Percentiles rank a stretch among this genome's conserved stretches.
Evolutionary conservation across 2,797 vertebrate genomes (phyloP).

Genomic region (Pelodytes ibericus): DNA sequence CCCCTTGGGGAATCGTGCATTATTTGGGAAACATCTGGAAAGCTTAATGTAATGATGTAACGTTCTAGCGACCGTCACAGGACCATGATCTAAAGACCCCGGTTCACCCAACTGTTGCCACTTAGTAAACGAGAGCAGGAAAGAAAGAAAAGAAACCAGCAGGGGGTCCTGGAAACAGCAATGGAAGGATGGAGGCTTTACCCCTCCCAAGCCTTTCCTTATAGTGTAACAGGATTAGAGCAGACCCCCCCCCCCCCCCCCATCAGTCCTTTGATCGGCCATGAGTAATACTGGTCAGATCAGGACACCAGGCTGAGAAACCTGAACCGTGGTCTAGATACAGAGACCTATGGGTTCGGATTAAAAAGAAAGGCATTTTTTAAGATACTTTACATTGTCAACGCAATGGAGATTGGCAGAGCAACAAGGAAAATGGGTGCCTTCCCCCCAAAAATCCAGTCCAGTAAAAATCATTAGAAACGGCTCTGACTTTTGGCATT

Average conservation of each 20-base stretch:
- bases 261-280: constrained; percentile 83
- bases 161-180: constrained; percentile 70
- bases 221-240: constrained; percentile 88
- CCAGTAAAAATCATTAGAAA: too few species aligned
- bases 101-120: constrained; percentile 83
- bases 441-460: too few species aligned
- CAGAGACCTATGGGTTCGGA: too few species aligned
- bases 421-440: too few species aligned
- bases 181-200: constrained; percentile 61
- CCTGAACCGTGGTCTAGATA: constrained; percentile 79
- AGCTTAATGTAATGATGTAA: constrained; percentile 77
- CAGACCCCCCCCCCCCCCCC: constrained; percentile 81
- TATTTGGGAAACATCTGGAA: constrained; percentile 83
- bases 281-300: constrained; percentile 79
- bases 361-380: too few species aligned
- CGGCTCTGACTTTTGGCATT: too few species aligned
- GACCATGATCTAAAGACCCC: constrained; percentile 84
- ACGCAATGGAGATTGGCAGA: too few species aligned
- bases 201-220: constrained; percentile 77
- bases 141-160: constrained; percentile 72
- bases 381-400: too few species aligned
- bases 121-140: constrained; percentile 69
- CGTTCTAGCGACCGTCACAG: constrained; percentile 78
- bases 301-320: constrained; percentile 74
- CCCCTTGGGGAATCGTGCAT: constrained; percentile 63